phyloP scores from a whole-genome alignment of 1,140 invertebrate genomes.

The Matsumurasca onukii region DNA sequence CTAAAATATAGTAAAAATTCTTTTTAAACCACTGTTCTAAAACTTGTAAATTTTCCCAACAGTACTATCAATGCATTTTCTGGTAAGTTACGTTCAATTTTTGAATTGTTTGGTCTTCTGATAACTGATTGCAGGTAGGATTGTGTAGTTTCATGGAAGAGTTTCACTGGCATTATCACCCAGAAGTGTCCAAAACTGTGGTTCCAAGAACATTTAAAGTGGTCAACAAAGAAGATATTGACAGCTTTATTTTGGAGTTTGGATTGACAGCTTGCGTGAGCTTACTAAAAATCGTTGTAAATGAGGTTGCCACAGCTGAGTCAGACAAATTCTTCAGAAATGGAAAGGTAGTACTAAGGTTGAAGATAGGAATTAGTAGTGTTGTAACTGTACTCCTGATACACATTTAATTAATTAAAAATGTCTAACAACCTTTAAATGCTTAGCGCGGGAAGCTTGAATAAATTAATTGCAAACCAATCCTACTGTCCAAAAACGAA shows the following conservation, averaged over 20 bases:
- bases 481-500: not conserved
- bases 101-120: no score
- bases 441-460: not conserved
- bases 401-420: not conserved
- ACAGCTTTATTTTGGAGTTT: constrained; percentile 88
- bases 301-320: constrained; percentile 55
- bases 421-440: not conserved
- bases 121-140: constrained; percentile 61
- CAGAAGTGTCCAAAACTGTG: constrained; percentile 72
- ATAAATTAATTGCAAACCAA: not conserved
- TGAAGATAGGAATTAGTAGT: constrained; percentile 8
- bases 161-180: constrained; percentile 86
- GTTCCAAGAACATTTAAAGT: constrained; percentile 88
- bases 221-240: constrained; percentile 80
- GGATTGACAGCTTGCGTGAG: constrained; percentile 83
- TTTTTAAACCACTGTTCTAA: no score
- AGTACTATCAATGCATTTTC: no score
- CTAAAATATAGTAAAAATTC: no score
- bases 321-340: constrained; percentile 28
- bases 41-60: no score
- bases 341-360: constrained; percentile 29
- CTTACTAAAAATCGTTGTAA: constrained; percentile 73
- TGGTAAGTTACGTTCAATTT: no score
- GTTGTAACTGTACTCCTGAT: not conserved
- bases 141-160: constrained; percentile 79